phyloP scores from a whole-genome alignment of 2,797 vertebrate genomes.

The Rhynchonycteris naso region DNA sequence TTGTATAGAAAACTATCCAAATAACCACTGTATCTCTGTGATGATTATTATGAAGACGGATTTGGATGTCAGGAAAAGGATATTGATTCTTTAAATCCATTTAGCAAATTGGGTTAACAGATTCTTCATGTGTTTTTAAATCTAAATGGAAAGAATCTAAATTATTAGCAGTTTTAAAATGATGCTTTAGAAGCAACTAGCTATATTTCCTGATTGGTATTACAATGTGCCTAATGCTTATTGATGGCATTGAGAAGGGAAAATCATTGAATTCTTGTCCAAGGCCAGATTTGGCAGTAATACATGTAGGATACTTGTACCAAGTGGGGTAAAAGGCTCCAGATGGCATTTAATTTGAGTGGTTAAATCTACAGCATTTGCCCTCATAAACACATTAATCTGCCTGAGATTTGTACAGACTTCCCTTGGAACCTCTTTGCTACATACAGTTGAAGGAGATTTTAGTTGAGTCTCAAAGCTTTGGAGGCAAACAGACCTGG shows the following conservation, averaged over 20 bases:
- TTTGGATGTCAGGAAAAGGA: neutral
- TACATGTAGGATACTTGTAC: slow-evolving; percentile 34
- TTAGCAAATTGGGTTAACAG: slow-evolving; percentile 23
- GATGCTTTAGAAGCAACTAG: slow-evolving; percentile 22
- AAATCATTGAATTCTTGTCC: slow-evolving; percentile 4
- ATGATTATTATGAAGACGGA: neutral
- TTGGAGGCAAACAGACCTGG: slow-evolving; percentile 13
- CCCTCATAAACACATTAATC: slow-evolving; percentile 67
- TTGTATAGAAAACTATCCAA: neutral
- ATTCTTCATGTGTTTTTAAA: neutral
- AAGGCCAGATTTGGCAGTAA: neutral
- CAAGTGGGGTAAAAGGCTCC: slow-evolving; percentile 51
- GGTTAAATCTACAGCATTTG: slow-evolving; percentile 62
- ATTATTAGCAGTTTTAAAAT: slow-evolving; percentile 8
- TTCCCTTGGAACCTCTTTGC: slow-evolving; percentile 56
- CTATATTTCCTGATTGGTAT: neutral
- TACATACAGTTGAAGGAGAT: slow-evolving; percentile 14
- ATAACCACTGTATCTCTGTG: neutral
- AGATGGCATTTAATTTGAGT: slow-evolving; percentile 76
- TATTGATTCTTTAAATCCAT: neutral
- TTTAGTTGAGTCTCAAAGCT: slow-evolving; percentile 51
- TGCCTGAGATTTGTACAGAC: slow-evolving; percentile 63
- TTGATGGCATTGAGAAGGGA: neutral
- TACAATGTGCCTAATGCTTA: neutral
- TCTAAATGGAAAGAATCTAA: slow-evolving; percentile 24